These are phyloP conservation scores for Chloromyia formosa DNA, from an alignment of 2,888 invertebrate species.

Conservation along the genomic window DNA sequence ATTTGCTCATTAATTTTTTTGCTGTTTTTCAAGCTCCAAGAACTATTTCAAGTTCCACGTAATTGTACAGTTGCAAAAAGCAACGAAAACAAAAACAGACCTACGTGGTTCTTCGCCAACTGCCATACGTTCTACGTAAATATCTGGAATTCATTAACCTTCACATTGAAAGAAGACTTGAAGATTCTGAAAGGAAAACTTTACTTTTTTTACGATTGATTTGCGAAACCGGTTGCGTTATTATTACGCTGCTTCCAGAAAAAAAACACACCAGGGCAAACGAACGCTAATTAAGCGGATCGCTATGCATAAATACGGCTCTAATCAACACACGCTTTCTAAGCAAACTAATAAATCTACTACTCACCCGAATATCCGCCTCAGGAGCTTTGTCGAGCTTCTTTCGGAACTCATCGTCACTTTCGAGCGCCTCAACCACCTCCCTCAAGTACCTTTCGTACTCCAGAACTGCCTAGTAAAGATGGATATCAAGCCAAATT, in stretches of 20 bases:
- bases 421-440: conserved; percentile 88
- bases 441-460: conserved; percentile 91
- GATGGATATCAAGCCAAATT: background rate
- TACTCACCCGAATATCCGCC: conserved; percentile 80
- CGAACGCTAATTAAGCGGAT: background rate
- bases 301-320: background rate
- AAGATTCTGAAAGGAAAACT: background rate
- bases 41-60: background rate
- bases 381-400: conserved; percentile 84
- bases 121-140: background rate
- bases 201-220: background rate
- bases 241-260: too few species aligned
- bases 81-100: background rate
- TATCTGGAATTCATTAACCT: background rate
- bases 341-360: conserved; percentile 2
- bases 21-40: too few species aligned
- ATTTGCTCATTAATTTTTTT: too few species aligned
- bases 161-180: background rate
- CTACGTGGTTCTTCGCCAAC: background rate
- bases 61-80: background rate
- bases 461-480: conserved; percentile 55
- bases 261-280: too few species aligned
- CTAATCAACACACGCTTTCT: conserved; percentile 10
- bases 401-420: conserved; percentile 83
- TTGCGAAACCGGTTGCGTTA: background rate